Conservation (phyloP, 2,888 invertebrate species). For the Troglohyphantes excavatus region DNA sequence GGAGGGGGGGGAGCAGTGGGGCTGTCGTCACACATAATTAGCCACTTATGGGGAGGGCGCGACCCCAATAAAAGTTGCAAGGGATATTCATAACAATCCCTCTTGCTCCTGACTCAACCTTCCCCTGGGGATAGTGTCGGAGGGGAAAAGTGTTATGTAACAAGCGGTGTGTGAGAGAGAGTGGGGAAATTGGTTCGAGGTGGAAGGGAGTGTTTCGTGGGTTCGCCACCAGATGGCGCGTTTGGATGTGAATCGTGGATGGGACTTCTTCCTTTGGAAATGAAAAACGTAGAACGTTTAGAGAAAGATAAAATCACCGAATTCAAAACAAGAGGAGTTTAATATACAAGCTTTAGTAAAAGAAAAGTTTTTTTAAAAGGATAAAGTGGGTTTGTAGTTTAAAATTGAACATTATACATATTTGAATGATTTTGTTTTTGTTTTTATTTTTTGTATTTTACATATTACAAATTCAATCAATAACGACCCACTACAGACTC, state of each 20-base stretch:
- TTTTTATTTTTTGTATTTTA: too few species aligned
- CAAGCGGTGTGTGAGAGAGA: slow-evolving; percentile 24
- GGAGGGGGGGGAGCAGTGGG: background rate
- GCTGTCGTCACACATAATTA: slow-evolving; percentile 78
- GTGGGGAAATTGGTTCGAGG: background rate
- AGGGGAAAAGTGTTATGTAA: slow-evolving; percentile 61
- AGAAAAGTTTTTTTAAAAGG: too few species aligned
- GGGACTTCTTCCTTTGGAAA: background rate
- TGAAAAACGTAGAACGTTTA: too few species aligned
- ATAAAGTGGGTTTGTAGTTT: too few species aligned
- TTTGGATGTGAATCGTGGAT: background rate
- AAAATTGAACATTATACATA: too few species aligned
- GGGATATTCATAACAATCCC: slow-evolving; percentile 74
- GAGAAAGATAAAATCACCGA: too few species aligned
- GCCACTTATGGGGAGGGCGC: slow-evolving; percentile 78
- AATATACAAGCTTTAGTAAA: too few species aligned
- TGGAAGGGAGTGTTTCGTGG: background rate
- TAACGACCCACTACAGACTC: too few species aligned
- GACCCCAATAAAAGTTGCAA: slow-evolving; percentile 78
- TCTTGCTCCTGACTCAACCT: slow-evolving; percentile 72
- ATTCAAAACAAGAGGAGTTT: too few species aligned
- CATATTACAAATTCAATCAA: too few species aligned
- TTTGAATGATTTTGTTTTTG: too few species aligned
- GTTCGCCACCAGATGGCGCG: slow-evolving; percentile 54
- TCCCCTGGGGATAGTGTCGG: slow-evolving; percentile 40